These are phyloP conservation scores for Rhyzopertha dominica DNA, from an alignment of 1,140 invertebrate genomes.

Conservation along the genomic window DNA sequence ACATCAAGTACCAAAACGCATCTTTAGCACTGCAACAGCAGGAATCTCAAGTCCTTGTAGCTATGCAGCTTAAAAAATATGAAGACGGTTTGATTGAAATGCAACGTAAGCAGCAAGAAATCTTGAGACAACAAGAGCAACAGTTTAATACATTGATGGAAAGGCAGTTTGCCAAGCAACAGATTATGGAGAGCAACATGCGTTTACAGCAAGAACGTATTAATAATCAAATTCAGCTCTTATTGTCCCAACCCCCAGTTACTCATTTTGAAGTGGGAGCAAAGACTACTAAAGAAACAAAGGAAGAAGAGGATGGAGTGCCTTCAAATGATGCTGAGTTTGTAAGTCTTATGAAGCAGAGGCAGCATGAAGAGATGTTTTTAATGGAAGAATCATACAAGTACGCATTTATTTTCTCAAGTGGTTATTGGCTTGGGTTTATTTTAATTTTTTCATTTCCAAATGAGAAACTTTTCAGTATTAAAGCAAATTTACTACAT, in stretches of 20 bases:
- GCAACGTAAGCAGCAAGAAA: slow-evolving; percentile 46
- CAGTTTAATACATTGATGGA: slow-evolving; percentile 48
- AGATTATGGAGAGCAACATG: slow-evolving; percentile 49
- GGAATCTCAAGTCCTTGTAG: slow-evolving; percentile 48
- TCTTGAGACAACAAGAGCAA: slow-evolving; percentile 46
- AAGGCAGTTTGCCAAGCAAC: slow-evolving; percentile 48
- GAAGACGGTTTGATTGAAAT: slow-evolving; percentile 48
- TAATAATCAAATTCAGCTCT: slow-evolving; percentile 49
- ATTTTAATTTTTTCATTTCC: background rate
- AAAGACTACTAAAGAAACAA: no score
- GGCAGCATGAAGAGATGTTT: slow-evolving; percentile 50
- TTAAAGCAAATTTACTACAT: no score
- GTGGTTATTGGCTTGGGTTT: no score
- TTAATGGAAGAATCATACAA: slow-evolving; percentile 50
- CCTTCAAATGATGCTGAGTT: slow-evolving; percentile 12
- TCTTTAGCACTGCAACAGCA: slow-evolving; percentile 48
- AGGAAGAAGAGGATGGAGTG: slow-evolving; percentile 11
- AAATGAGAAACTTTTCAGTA: no score
- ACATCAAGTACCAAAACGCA: slow-evolving; percentile 45
- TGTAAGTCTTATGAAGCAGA: slow-evolving; percentile 42
- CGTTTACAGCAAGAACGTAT: slow-evolving; percentile 50
- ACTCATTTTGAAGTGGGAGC: background rate
- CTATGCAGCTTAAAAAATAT: slow-evolving; percentile 50
- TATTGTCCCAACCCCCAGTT: slow-evolving; percentile 43
- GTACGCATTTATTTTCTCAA: slow-evolving; percentile 37